phyloP scores from a whole-genome alignment of 2,113 vertebrate genomes.

The Cephalopterus ornatus region DNA sequence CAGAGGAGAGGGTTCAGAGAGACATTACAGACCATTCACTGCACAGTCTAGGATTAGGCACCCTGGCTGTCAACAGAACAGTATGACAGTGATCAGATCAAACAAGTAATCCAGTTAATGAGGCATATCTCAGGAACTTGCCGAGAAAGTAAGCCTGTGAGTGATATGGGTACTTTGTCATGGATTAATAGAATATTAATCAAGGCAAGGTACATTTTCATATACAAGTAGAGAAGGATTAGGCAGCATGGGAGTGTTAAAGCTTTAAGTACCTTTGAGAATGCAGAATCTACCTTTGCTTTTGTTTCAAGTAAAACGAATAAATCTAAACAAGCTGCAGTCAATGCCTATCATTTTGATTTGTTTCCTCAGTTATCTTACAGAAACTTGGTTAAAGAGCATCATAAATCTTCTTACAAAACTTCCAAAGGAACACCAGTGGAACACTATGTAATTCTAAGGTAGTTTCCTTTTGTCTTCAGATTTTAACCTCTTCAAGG shows the following conservation, averaged over 20 bases:
- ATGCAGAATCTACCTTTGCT: background rate
- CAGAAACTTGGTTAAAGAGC: background rate
- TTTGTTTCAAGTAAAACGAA: background rate
- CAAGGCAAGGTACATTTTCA: background rate
- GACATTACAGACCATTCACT: background rate
- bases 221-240: background rate
- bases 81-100: background rate
- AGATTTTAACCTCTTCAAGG: background rate
- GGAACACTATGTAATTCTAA: background rate
- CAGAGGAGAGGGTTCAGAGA: background rate
- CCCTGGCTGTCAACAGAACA: background rate
- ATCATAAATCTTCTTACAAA: background rate
- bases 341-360: background rate
- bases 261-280: background rate
- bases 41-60: background rate
- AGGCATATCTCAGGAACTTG: background rate
- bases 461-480: background rate
- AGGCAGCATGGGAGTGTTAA: background rate
- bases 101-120: background rate
- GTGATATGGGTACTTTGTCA: background rate
- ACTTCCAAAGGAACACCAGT: background rate
- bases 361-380: background rate
- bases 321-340: background rate
- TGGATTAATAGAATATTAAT: conserved; percentile 20
- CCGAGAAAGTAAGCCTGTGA: background rate